Evolutionary conservation across 2,888 invertebrate genomes (phyloP).

Genomic region (Balanococcus diminutus): DNA sequence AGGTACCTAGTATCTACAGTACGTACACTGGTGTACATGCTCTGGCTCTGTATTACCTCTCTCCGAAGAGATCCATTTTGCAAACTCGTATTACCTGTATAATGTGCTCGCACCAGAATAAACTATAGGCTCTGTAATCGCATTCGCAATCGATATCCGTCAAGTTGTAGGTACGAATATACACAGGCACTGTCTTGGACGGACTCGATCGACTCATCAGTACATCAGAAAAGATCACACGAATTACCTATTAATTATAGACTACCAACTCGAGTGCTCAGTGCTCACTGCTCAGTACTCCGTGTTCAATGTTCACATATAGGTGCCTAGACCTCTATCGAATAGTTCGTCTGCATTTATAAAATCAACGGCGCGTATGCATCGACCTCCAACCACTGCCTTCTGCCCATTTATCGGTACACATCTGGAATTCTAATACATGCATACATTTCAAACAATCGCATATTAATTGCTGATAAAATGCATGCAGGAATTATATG

Average conservation of each 20-base stretch:
- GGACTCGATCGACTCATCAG: neutral
- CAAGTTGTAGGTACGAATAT: neutral
- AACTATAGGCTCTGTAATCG: neutral
- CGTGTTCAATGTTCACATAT: neutral
- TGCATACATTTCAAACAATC: neutral
- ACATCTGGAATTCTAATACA: neutral
- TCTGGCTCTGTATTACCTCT: too few relatives aligned
- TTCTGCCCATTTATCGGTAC: neutral
- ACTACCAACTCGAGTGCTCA: too few relatives aligned
- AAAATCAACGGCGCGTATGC: neutral
- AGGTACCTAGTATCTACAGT: too few relatives aligned
- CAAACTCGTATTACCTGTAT: neutral
- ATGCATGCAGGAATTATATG: neutral
- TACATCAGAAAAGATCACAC: neutral
- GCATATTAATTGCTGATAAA: neutral
- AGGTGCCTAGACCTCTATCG: too few relatives aligned
- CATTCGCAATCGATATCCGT: neutral
- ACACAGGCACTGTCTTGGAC: too few relatives aligned
- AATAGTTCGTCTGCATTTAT: too few relatives aligned
- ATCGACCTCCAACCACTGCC: neutral
- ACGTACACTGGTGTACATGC: too few relatives aligned
- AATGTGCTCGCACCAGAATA: neutral
- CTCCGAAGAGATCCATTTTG: neutral
- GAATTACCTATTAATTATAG: neutral
- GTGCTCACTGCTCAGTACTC: too few relatives aligned